Conservation (phyloP, 2,113 vertebrate species). For the Takifugu bimaculatus region DNA sequence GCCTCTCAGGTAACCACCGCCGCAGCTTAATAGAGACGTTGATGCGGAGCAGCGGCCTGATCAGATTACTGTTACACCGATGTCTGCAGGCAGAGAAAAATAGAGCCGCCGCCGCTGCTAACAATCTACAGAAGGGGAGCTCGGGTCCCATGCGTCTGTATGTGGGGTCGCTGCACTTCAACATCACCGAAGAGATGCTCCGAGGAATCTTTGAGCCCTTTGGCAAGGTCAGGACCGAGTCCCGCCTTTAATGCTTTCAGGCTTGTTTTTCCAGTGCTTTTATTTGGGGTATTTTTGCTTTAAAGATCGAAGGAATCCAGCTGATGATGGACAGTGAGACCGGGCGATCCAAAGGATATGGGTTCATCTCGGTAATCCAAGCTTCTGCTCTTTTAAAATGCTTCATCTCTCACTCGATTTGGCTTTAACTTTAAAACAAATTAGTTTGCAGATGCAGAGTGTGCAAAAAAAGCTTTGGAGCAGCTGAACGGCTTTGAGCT, state of each 20-base stretch:
- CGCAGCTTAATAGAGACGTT: not conserved
- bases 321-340: conserved; percentile 99
- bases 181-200: conserved; percentile 99
- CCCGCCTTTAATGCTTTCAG: not conserved
- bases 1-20: conserved; percentile 85
- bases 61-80: not conserved
- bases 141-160: conserved; percentile 98
- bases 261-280: not conserved
- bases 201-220: conserved; percentile 98
- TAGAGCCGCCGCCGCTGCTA: conserved; percentile 92
- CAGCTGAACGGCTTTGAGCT: conserved; percentile 97
- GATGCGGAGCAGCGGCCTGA: not conserved
- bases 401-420: not conserved
- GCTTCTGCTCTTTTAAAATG: not conserved
- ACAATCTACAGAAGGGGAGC: conserved; percentile 93
- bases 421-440: not conserved
- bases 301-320: conserved; percentile 96
- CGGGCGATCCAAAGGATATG: conserved; percentile 96
- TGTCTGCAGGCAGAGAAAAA: conserved; percentile 92
- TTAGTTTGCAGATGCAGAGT: conserved; percentile 97
- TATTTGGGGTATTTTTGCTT: not conserved
- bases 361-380: conserved; percentile 90
- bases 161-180: conserved; percentile 96
- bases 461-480: conserved; percentile 98
- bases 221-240: conserved; percentile 78